Base-by-base conservation (phyloP, 1,140 invertebrate species). In the Tetranychus urticae region DNA sequence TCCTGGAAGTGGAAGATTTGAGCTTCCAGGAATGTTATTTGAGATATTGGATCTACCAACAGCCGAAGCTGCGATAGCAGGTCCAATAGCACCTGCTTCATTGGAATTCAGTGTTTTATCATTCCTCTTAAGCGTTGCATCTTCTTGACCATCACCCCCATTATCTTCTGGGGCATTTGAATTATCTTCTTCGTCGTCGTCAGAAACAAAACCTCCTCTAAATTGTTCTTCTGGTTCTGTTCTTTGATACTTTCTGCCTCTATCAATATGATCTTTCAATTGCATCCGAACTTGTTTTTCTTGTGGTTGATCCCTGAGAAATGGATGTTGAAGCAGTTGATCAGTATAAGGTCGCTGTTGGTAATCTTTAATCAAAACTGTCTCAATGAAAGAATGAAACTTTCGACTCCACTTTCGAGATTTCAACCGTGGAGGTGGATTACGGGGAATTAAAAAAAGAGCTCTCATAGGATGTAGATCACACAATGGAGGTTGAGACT, bases 401-500 rank as follows among this genome's bases (percentile, higher is more conserved):
- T 92, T 91, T 58, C 66, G 68, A 56, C 84, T 87, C 94, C 94
- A 99, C 73, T 97, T 97, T 74, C 94, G 96, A 42, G 88, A 92
- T 72, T 94, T 97, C 65, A 99, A 80, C 69, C 92, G 79, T 39
- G 94, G 94, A 34, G 94, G 91, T 64, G 88, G 83, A 76, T 97
- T 97, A 70, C 94, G 80, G 62, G 94, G 94, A 74, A 99, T 99
- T 63, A 99, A 81, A 75, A 99, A 98, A 55, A 98, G 79, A 64
- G 93, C 86, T 72, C 96, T 80, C 94, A 99, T 99, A 46, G 96
- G 96, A 81, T 99, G 96, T 72, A 99, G 82, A 79, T 99, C 96
- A 79, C 78, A 80, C 39, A 79, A 69, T 45, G 79, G 64, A 56
- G 64, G 96, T 75, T 97, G 93, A 71, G 91, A 94, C 77, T 99